Conservation (phyloP, 92 coral and sea anemone genomes). For the Porites evermanni region DNA sequence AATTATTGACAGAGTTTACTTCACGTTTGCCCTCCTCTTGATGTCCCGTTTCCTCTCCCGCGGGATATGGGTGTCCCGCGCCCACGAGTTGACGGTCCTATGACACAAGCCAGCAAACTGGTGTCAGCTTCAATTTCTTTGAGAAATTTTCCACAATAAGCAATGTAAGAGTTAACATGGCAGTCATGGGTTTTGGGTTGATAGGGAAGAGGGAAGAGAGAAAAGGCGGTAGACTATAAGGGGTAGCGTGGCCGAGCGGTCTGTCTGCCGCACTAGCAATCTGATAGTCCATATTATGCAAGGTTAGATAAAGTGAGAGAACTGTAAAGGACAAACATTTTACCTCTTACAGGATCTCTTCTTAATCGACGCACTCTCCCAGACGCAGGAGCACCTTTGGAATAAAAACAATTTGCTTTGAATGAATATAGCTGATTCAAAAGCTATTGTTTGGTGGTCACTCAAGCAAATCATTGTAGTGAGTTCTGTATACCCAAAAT, state of each 20-base stretch:
- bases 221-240: neutral
- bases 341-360: slow-evolving; percentile 46
- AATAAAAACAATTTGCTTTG: neutral
- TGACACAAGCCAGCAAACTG: neutral
- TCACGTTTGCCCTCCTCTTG: slow-evolving; percentile 39
- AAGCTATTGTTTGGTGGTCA: too few species aligned
- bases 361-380: slow-evolving; percentile 49
- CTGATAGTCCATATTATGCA: neutral
- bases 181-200: neutral
- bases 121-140: neutral
- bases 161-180: neutral
- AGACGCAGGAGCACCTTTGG: slow-evolving; percentile 27
- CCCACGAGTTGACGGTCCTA: slow-evolving; percentile 42
- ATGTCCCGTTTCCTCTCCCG: slow-evolving; percentile 31
- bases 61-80: slow-evolving; percentile 37
- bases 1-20: neutral
- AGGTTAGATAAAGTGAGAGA: neutral
- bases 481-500: too few species aligned
- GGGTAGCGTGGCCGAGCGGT: neutral
- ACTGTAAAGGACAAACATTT: neutral
- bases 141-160: neutral
- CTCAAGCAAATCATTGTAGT: too few species aligned
- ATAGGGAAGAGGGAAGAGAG: neutral
- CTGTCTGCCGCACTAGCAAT: neutral
- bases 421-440: neutral